Percentiles rank a stretch among this genome's conserved stretches.
phyloP scores from a whole-genome alignment of 2,888 invertebrate species.

The Nysson spinosus region DNA sequence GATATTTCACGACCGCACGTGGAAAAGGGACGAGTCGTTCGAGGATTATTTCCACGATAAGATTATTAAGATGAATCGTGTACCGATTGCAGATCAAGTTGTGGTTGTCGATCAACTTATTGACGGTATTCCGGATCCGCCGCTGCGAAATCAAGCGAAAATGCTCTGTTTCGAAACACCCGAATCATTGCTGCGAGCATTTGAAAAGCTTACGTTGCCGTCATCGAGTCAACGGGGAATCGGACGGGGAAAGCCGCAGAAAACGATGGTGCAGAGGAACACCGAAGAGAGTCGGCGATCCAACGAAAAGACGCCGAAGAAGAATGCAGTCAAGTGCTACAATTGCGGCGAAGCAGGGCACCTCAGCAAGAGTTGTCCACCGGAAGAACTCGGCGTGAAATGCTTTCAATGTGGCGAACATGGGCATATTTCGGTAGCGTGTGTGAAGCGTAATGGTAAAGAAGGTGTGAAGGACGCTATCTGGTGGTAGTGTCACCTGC shows the following conservation, averaged over 20 bases:
- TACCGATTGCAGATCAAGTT: conserved; percentile 4
- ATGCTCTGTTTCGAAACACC: too few species aligned
- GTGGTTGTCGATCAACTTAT: too few species aligned
- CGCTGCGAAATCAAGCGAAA: too few species aligned
- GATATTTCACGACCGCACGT: background rate
- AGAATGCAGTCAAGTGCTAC: conserved; percentile 30
- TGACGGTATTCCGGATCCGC: too few species aligned
- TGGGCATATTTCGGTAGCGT: conserved; percentile 45
- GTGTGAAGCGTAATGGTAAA: conserved; percentile 1
- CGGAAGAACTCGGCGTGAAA: conserved; percentile 39
- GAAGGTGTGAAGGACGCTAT: too few species aligned
- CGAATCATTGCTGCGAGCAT: too few species aligned
- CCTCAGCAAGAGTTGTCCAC: conserved; percentile 39
- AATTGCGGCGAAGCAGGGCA: conserved; percentile 49
- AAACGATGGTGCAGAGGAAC: too few species aligned
- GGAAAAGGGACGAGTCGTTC: conserved; percentile 1
- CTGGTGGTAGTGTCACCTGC: too few species aligned
- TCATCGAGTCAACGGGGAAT: too few species aligned
- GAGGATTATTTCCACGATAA: conserved; percentile 13
- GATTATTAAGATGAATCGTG: conserved; percentile 1
- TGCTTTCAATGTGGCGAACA: conserved; percentile 50
- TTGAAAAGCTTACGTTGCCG: too few species aligned
- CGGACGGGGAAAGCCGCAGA: too few species aligned
- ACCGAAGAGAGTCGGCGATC: too few species aligned
- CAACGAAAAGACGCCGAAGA: conserved; percentile 10